These are phyloP conservation scores for Artibeus jamaicensis DNA, from an alignment of 2,797 vertebrate genomes.

Conservation along the genomic window DNA sequence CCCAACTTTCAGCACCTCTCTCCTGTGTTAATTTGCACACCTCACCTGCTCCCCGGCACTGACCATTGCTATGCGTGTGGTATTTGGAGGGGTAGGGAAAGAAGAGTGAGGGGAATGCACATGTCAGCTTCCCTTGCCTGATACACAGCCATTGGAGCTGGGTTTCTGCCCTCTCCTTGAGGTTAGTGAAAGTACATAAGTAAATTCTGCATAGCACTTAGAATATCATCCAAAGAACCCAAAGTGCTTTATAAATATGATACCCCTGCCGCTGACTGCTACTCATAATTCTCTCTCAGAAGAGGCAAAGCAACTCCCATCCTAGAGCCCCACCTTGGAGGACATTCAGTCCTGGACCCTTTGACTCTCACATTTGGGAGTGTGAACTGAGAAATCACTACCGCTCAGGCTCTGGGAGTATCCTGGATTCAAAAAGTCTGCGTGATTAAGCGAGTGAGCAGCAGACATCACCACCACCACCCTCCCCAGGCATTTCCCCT, in stretches of 20 bases:
- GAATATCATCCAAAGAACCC: conserved; percentile 66
- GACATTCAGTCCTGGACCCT: conserved; percentile 67
- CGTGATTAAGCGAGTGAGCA: conserved; percentile 57
- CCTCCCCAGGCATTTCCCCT: conserved; percentile 74
- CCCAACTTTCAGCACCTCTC: conserved; percentile 20
- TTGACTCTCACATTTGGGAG: conserved; percentile 70
- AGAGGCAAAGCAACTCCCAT: conserved; percentile 70
- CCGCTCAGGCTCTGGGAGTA: conserved; percentile 54
- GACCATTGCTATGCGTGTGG: conserved; percentile 72
- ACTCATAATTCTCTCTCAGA: conserved; percentile 60
- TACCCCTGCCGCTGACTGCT: conserved; percentile 57
- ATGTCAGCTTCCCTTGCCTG: conserved; percentile 52
- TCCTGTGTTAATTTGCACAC: conserved; percentile 65
- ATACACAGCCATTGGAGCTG: background rate
- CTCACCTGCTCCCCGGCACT: conserved; percentile 70
- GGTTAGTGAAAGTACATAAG: conserved; percentile 57
- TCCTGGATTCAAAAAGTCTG: conserved; percentile 56
- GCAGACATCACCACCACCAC: conserved; percentile 62
- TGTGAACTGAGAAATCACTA: conserved; percentile 61
- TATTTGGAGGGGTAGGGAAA: conserved; percentile 56
- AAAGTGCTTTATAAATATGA: conserved; percentile 61
- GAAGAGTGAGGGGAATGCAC: conserved; percentile 61
- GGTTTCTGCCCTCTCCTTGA: conserved; percentile 43
- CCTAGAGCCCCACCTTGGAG: conserved; percentile 61
- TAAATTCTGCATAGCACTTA: conserved; percentile 46